A percentile compares a stretch with the other conserved stretches of the same genome.
These are phyloP conservation scores for Chaetodon trifasciatus DNA, from an alignment of 2,797 vertebrate genomes.

Conservation along the genomic window DNA sequence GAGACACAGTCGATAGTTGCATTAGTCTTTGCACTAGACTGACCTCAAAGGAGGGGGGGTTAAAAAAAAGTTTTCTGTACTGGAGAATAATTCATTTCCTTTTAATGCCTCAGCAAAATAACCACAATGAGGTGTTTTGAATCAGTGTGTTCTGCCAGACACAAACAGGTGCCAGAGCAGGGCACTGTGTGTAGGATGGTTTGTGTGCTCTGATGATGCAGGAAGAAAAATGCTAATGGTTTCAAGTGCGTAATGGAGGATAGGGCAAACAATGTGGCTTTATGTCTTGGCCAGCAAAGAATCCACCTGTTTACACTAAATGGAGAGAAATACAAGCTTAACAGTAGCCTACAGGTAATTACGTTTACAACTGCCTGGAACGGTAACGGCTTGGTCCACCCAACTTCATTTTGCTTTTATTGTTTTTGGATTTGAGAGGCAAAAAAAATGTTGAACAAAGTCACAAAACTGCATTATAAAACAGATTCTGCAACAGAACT, in stretches of 20 bases:
- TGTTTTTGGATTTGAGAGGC: background rate
- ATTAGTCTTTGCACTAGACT: conserved; percentile 21
- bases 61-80: conserved; percentile 9
- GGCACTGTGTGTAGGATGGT: conserved; percentile 1
- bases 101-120: conserved; percentile 41
- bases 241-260: conserved; percentile 55
- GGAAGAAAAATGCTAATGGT: conserved; percentile 26
- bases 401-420: background rate
- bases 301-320: conserved; percentile 13
- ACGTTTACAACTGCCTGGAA: conserved; percentile 14
- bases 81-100: conserved; percentile 9
- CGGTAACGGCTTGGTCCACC: background rate
- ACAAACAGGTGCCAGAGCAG: conserved; percentile 36
- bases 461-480: background rate
- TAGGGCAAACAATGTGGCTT: conserved; percentile 50
- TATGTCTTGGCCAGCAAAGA: conserved; percentile 30
- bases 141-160: conserved; percentile 25
- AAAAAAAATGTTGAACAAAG: background rate
- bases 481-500: background rate
- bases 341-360: background rate
- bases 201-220: conserved; percentile 22
- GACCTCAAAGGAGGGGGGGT: background rate
- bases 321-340: conserved; percentile 20
- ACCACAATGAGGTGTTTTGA: conserved; percentile 33
- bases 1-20: conserved; percentile 2